Percentiles rank a stretch among this genome's conserved stretches.
Evolutionary conservation across 2,797 vertebrate species (phyloP).

Genomic region (Squalus acanthias): DNA sequence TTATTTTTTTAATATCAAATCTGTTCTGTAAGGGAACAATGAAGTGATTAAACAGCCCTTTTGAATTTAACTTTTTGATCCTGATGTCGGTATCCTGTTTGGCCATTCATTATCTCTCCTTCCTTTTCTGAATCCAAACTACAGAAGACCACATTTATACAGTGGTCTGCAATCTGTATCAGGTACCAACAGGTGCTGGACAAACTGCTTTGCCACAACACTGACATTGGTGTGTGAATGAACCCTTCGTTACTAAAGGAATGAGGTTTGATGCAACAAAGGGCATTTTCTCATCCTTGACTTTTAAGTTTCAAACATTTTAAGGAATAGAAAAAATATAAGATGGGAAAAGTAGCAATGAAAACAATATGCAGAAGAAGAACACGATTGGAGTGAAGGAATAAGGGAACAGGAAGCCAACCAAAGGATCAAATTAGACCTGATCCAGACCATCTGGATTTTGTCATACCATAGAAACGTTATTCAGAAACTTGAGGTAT

Average conservation of each 20-base stretch:
- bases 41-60: no score
- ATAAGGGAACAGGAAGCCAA: not conserved
- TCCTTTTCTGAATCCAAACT: not conserved
- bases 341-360: not conserved
- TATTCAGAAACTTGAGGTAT: not conserved
- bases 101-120: not conserved
- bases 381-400: not conserved
- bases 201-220: not conserved
- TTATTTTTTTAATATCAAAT: no score
- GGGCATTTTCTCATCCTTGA: not conserved
- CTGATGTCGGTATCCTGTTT: not conserved
- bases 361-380: not conserved
- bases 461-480: not conserved
- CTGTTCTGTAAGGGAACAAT: no score
- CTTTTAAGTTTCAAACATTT: not conserved
- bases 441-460: not conserved
- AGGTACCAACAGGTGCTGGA: not conserved
- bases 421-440: not conserved
- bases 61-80: no score
- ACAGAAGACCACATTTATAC: not conserved
- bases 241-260: not conserved
- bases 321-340: not conserved
- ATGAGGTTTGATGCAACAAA: not conserved
- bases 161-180: not conserved
- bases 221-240: no score